Evolutionary conservation across 2,888 invertebrate species (phyloP).

Genomic region (Oasisia sp.): DNA sequence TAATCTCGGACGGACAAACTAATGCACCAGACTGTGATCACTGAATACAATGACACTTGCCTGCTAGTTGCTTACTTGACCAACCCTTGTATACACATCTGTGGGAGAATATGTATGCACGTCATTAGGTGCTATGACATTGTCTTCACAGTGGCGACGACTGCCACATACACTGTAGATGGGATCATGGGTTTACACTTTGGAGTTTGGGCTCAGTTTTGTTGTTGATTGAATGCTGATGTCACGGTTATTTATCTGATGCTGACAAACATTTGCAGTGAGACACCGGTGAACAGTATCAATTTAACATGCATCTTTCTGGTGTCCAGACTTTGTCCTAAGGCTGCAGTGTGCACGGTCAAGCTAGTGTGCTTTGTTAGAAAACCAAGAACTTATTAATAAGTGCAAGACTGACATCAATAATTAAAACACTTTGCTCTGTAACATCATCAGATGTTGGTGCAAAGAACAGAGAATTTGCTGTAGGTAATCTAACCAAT

Average conservation of each 20-base stretch:
- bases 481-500: background rate
- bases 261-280: background rate
- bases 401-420: background rate
- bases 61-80: conserved; percentile 6
- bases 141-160: background rate
- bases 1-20: conserved; percentile 19
- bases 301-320: background rate
- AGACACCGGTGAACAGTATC: background rate
- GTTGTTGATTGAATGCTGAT: background rate
- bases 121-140: background rate
- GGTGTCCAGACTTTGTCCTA: background rate
- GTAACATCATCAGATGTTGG: background rate
- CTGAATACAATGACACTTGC: background rate
- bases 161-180: too few species aligned
- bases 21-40: background rate
- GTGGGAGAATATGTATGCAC: background rate
- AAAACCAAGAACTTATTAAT: background rate
- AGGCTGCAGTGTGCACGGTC: background rate
- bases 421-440: background rate
- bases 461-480: background rate
- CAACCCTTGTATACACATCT: background rate
- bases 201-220: background rate
- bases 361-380: background rate
- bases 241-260: background rate
- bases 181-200: background rate